These are phyloP conservation scores for Prunella strophiata DNA, from an alignment of 2,797 vertebrate genomes.

Conservation along the genomic window DNA sequence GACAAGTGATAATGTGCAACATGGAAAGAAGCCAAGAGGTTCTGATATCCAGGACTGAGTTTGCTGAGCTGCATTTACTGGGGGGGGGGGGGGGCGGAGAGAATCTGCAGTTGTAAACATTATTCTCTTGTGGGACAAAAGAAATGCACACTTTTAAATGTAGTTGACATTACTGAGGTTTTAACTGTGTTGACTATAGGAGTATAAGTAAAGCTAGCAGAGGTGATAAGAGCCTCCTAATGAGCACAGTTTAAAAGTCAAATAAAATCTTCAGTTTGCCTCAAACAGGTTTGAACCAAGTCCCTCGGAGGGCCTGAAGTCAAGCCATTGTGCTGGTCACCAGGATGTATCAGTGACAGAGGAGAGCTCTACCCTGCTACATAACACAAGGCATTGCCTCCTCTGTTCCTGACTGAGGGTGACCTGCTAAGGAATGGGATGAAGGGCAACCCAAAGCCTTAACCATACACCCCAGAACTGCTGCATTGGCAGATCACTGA, in stretches of 20 bases:
- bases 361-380: not conserved
- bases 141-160: not conserved
- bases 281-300: not conserved
- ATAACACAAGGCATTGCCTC: rapidly evolving
- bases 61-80: not conserved
- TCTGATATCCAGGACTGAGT: not conserved
- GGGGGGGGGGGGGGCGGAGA: rapidly evolving
- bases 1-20: slow-evolving; percentile 45
- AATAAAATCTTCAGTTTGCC: not conserved
- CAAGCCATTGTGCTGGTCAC: not conserved
- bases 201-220: not conserved
- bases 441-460: not conserved
- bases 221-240: not conserved
- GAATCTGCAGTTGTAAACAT: not conserved
- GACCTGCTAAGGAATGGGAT: not conserved
- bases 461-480: not conserved
- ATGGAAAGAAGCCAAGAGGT: slow-evolving; percentile 20
- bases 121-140: not conserved
- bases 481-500: not conserved
- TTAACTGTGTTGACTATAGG: not conserved
- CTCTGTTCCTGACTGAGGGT: not conserved
- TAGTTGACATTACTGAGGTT: not conserved
- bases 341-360: not conserved
- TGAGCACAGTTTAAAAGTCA: not conserved
- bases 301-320: rapidly evolving